phyloP scores from a whole-genome alignment of 2,113 vertebrate genomes.

The Perca flavescens region DNA sequence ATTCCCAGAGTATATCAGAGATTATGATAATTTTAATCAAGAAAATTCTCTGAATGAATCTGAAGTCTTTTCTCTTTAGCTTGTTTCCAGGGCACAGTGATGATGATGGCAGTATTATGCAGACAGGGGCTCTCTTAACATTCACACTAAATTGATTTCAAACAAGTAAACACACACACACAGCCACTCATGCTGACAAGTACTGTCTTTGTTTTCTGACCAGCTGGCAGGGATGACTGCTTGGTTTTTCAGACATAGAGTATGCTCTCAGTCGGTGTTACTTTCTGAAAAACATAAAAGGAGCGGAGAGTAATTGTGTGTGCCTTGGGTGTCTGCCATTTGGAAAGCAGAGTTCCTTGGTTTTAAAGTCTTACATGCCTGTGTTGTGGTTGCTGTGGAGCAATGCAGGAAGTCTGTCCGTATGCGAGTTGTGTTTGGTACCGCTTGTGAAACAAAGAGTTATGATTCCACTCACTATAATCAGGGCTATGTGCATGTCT shows the following conservation, averaged over 20 bases:
- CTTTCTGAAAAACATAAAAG: constrained; percentile 46
- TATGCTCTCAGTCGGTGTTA: constrained; percentile 29
- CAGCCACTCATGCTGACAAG: constrained; percentile 32
- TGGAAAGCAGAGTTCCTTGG: constrained; percentile 36
- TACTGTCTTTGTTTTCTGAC: constrained; percentile 48
- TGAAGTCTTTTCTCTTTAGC: neutral
- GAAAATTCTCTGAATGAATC: constrained; percentile 8
- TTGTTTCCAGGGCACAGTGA: neutral
- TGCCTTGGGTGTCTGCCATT: constrained; percentile 61
- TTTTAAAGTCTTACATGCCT: constrained; percentile 56
- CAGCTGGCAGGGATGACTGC: constrained; percentile 22
- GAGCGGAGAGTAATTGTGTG: constrained; percentile 47
- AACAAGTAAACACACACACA: constrained; percentile 5
- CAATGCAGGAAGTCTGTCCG: constrained; percentile 45
- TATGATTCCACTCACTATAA: constrained; percentile 30
- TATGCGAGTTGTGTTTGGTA: constrained; percentile 38
- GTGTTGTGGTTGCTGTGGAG: constrained; percentile 78
- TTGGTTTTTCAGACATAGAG: constrained; percentile 27
- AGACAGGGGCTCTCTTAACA: neutral
- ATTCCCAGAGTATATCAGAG: neutral
- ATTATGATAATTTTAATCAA: neutral
- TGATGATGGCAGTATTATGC: neutral
- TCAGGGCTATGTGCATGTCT: constrained; percentile 61
- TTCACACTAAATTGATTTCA: constrained; percentile 14
- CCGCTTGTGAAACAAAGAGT: constrained; percentile 58